phyloP scores from a whole-genome alignment of 2,113 vertebrate genomes.

The Pomatorhinus ruficollis region DNA sequence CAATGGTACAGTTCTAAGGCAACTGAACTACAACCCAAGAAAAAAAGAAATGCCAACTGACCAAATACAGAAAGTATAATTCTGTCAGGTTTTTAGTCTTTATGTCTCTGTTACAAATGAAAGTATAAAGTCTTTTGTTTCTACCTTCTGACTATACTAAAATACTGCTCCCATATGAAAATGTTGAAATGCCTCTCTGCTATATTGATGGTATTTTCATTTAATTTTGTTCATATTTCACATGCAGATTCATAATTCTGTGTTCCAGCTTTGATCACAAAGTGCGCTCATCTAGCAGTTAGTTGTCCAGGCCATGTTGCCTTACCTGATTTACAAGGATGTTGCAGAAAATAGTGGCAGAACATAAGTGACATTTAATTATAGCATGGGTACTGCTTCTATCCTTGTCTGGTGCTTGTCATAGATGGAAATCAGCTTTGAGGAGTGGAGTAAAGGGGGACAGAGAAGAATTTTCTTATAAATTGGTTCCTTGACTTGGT shows the following conservation, averaged over 20 bases:
- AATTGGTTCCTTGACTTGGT: not conserved
- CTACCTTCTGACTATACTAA: not conserved
- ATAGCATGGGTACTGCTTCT: fast-evolving
- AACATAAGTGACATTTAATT: not conserved
- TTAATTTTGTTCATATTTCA: not conserved
- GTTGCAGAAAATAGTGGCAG: not conserved
- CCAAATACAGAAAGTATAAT: not conserved
- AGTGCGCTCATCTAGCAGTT: not conserved
- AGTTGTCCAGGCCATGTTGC: not conserved
- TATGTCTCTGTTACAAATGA: not conserved
- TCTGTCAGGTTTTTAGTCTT: not conserved
- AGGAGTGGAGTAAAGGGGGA: not conserved
- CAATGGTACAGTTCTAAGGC: not conserved
- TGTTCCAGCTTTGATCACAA: not conserved
- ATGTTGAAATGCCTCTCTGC: not conserved
- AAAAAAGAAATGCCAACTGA: not conserved
- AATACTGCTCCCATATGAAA: not conserved
- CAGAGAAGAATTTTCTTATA: not conserved
- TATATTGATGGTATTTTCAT: not conserved
- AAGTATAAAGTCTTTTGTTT: not conserved
- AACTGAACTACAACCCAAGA: not conserved
- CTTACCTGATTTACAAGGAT: not conserved
- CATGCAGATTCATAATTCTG: not conserved
- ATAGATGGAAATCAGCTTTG: not conserved
- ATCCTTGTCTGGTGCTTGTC: not conserved